Evolutionary conservation across 2,113 vertebrate genomes (phyloP), one percentile per base, ranked within the genome.

Genomic region (Melanerpes aurifrons): DNA sequence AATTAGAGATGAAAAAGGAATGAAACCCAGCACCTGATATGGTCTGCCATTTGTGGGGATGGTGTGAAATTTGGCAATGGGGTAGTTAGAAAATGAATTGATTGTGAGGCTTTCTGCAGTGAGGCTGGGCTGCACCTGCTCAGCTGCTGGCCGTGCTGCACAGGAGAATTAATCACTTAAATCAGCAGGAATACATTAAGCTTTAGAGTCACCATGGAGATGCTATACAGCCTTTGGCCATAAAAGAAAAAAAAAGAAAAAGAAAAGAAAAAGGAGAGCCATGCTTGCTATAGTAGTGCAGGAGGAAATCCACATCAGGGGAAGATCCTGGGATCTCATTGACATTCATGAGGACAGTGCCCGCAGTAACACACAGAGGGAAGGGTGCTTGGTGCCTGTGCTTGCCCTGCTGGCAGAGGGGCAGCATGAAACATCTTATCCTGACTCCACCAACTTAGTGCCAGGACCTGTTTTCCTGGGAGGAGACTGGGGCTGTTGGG

Each of bases 171-270:
- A 94, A 96, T 96, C 96, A 96, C 96, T 92, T 92, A 92, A 94
- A 95, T 93, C 95, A 92, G 94, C 82, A 76, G 90, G 94, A 95
- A 93, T 95, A 94, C 76, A 87, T 96, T 94, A 94, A 94, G 95
- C 87, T 95, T 95, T 50, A 59, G 87, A 93, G 93, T 96, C 94
- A 1, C 91, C 95, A 96, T 96, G 94, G 96, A 95, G 95, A 96
- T 87, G 68, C 26, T 82, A 69, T 80, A 83, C 62, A 84, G 93
- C 62, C 82, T 86, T 82, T 72, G 90, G 73, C 62, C 86, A 86
- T 31, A 2, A 69, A 26, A 26, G 12, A 53, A 53, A 53, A 53
- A 50, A 50, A n/a, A 53, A 74, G 75, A 48, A 37, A 48, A 61
- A 45, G 47, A n/a, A 3, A 45, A 35, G 50, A 50, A 50, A 28